These are phyloP conservation scores for Acromyrmex echinatior DNA, from an alignment of 1,140 invertebrate species.

Conservation along the genomic window DNA sequence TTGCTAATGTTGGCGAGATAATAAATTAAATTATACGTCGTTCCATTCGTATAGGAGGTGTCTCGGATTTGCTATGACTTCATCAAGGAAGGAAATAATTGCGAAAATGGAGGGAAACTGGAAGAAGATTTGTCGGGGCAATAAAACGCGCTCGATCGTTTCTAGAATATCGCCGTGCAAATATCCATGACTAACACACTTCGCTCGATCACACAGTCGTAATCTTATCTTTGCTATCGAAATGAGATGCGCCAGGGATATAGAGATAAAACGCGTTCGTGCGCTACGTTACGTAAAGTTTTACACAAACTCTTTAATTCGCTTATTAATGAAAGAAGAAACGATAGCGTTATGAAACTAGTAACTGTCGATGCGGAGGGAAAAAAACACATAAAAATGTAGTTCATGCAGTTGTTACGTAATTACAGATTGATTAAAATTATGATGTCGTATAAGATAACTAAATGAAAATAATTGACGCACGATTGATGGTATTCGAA, in stretches of 20 bases:
- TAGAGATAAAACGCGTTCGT: background rate
- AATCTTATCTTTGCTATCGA: slow-evolving; percentile 39
- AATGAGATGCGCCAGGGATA: slow-evolving; percentile 3
- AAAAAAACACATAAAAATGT: background rate
- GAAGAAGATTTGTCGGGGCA: background rate
- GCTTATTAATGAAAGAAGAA: slow-evolving; percentile 26
- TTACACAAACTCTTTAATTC: slow-evolving; percentile 20
- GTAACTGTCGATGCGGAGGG: background rate
- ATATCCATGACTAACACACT: background rate
- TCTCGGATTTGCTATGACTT: background rate
- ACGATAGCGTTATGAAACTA: slow-evolving; percentile 10
- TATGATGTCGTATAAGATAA: background rate
- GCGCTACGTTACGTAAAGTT: slow-evolving; percentile 9
- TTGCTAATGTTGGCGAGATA: background rate
- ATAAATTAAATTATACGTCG: background rate
- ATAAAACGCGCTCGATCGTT: slow-evolving; percentile 17
- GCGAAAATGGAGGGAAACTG: background rate
- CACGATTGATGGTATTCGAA: background rate
- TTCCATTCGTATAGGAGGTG: background rate
- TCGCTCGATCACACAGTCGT: slow-evolving; percentile 8
- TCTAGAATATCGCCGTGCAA: slow-evolving; percentile 21
- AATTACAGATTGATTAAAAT: slow-evolving; percentile 41
- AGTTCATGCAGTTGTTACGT: background rate
- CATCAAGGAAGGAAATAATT: background rate
- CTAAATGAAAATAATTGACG: slow-evolving; percentile 6